Evolutionary conservation across 2,888 invertebrate species (phyloP).

Genomic region (Venusia cambrica): DNA sequence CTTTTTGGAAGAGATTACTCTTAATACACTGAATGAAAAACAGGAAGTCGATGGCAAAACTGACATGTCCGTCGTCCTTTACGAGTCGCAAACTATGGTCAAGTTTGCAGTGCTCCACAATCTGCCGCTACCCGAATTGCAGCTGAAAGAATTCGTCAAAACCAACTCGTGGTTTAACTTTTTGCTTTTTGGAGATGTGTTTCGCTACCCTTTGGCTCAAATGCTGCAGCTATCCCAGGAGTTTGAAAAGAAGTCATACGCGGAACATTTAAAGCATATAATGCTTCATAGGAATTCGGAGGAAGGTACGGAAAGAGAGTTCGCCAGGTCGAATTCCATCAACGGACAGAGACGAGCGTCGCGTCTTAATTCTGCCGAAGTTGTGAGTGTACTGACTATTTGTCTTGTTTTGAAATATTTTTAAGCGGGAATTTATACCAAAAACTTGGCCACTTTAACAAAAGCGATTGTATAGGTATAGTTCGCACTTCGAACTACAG

Average conservation of each 20-base stretch:
- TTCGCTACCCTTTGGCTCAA: conserved; percentile 84
- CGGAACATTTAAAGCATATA: conserved; percentile 82
- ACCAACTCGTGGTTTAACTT: conserved; percentile 86
- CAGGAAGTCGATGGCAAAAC: conserved; percentile 47
- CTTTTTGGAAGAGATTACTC: conserved; percentile 68
- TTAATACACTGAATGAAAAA: conserved; percentile 44
- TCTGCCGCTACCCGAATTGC: conserved; percentile 78
- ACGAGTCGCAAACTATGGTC: conserved; percentile 81
- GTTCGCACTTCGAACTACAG: no score
- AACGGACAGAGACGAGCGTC: conserved; percentile 60
- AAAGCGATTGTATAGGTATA: no score
- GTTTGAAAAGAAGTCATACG: conserved; percentile 79
- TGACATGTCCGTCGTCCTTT: conserved; percentile 68
- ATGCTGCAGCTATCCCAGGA: conserved; percentile 79
- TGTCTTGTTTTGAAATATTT: no score
- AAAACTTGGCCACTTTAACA: no score
- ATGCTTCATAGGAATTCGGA: conserved; percentile 64
- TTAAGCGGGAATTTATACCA: no score
- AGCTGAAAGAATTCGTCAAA: conserved; percentile 81
- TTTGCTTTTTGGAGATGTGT: conserved; percentile 84
- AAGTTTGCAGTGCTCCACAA: conserved; percentile 82
- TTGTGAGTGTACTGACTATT: conserved; percentile 61
- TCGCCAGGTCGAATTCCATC: conserved; percentile 45
- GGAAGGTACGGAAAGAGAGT: conserved; percentile 63
- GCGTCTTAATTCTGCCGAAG: conserved; percentile 62